phyloP scores from a whole-genome alignment of 2,888 invertebrate genomes.

The Oscheius myriophilus region DNA sequence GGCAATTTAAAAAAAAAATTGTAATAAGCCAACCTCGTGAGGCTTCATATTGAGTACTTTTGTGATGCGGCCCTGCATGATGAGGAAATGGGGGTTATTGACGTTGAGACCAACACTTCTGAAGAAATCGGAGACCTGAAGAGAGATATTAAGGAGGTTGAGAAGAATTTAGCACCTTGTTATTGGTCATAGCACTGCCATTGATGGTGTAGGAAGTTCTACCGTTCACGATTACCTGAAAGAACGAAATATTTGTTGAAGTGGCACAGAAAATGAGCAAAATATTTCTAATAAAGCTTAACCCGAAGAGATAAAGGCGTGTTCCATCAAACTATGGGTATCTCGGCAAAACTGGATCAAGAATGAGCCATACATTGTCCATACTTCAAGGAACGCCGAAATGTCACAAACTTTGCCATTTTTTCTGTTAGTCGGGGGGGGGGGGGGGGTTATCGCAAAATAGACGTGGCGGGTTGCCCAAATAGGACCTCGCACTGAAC shows the following conservation, averaged over 20 bases:
- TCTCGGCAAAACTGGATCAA: no score
- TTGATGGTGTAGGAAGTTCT: slow-evolving; percentile 87
- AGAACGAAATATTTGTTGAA: background rate
- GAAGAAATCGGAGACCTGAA: slow-evolving; percentile 86
- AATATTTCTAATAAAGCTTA: no score
- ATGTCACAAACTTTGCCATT: no score
- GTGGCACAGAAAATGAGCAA: no score
- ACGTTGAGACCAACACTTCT: slow-evolving; percentile 96
- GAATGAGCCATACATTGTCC: no score
- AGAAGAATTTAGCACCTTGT: slow-evolving; percentile 70
- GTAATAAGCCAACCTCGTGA: slow-evolving; percentile 79
- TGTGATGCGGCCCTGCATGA: slow-evolving; percentile 98
- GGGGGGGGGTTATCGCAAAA: no score
- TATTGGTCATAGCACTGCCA: slow-evolving; percentile 88
- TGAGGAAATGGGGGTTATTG: slow-evolving; percentile 96
- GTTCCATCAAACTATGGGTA: no score
- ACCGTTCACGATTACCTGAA: slow-evolving; percentile 67
- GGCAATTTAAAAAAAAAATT: background rate
- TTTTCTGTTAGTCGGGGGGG: no score
- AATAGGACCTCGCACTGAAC: no score
- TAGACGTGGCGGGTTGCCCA: no score
- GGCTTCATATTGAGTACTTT: slow-evolving; percentile 99
- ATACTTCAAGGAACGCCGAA: no score
- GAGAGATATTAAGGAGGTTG: background rate
- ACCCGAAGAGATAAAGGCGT: no score